Evolutionary conservation across 2,888 invertebrate species (phyloP), one percentile per base, ranked within the genome.

Genomic region (Anorthoa munda): DNA sequence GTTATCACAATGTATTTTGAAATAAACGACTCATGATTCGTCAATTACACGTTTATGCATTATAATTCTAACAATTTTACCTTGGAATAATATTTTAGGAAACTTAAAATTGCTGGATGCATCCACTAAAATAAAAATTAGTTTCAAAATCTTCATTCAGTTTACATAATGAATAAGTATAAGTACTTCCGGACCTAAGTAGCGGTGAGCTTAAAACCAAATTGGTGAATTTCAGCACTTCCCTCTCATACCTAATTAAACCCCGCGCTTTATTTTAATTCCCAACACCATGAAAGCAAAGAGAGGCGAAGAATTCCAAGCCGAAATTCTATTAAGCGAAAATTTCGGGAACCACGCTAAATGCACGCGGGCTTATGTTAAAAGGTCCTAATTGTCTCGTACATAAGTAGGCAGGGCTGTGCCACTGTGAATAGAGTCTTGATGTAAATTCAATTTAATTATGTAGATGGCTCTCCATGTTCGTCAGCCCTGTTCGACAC

Each of bases 381-480:
- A 86, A 86, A 84, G 87, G 82, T 59, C 11, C 77, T 84, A 87
- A 85, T 85, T 87, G 80, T 74, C 60, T 66, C 71, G 23, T 72
- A 85, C 84, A 77, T 80, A 85, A 82, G 84, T 82, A 82, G 74
- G 70, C 60, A 79, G 66, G 74, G 81, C 82, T 84, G 78, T 74
- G 79, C 74, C 73, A 59, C 66, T 61, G 71, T 82, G 82, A 82
- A 85, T 82, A 77, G 81, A 85, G 87, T 78, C 83, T 84, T 79
- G 81, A 88, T 88, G 88, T 87, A 82, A 90, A 89, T 90, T 87
- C 88, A 87, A 89, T 91, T 91, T 86, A 88, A 91, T 91, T 91
- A 91, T 90, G 90, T 82, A 90, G 86, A 91, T 90, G 72, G 78
- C 68, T 65, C 64, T 39, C 69, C 65, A 66, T 67, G 53, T 61